A percentile compares a stretch with the other conserved stretches of the same genome.
phyloP scores from a whole-genome alignment of 1,140 invertebrate species.

The Conus ventricosus region DNA sequence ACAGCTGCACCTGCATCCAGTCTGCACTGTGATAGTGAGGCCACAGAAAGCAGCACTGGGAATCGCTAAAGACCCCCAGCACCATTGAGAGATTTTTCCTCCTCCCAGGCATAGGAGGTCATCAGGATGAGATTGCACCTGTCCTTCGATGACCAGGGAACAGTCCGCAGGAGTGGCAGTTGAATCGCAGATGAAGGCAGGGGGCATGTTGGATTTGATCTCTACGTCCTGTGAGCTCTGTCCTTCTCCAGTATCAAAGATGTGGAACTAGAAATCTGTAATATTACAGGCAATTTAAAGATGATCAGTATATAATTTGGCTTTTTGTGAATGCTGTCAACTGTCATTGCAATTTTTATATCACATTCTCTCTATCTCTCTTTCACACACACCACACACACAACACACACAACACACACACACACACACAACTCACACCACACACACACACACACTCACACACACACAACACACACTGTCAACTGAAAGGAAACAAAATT shows the following conservation, averaged over 20 bases:
- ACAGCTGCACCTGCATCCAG: conserved; percentile 42
- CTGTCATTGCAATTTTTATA: not conserved
- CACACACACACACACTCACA: too few relatives aligned
- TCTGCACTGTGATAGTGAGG: conserved; percentile 40
- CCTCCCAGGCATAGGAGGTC: conserved; percentile 29
- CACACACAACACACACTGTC: too few relatives aligned
- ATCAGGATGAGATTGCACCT: not conserved
- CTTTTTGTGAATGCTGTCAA: too few relatives aligned
- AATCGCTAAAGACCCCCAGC: conserved; percentile 30
- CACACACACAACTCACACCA: too few relatives aligned
- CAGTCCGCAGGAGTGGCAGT: conserved; percentile 39
- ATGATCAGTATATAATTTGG: too few relatives aligned
- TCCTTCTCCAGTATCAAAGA: conserved; percentile 44
- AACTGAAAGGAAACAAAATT: too few relatives aligned
- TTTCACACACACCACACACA: not conserved
- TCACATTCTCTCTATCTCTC: not conserved
- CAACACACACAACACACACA: not conserved
- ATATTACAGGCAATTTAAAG: not conserved
- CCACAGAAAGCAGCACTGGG: conserved; percentile 42
- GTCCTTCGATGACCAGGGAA: conserved; percentile 25
- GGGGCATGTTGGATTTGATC: conserved; percentile 40
- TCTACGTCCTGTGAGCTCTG: conserved; percentile 27
- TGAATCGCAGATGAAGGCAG: conserved; percentile 52
- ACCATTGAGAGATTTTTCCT: conserved; percentile 42
- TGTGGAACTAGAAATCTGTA: conserved; percentile 11